Base-by-base conservation (phyloP, 2,888 invertebrate genomes). In the Pogonocherus hispidulus region DNA sequence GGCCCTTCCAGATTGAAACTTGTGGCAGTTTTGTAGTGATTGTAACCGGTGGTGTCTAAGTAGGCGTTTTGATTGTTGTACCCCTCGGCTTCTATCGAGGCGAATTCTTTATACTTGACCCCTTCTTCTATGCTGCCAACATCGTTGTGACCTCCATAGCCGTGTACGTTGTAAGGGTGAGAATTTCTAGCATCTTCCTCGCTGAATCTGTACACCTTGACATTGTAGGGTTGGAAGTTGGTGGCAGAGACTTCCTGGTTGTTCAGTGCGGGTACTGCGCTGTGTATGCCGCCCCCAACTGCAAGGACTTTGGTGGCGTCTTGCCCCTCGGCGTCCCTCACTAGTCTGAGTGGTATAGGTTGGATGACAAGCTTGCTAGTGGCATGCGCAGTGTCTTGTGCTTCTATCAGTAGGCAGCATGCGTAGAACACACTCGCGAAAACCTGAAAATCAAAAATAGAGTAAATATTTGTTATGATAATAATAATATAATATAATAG, bases 1-100 rank as follows among this genome's bases (percentile, higher is more conserved):
- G 80, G 81, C 5, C 80, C 79, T 51, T 78, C 73, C 16, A 73
- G 32, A 52, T 77, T 76, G 60, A 75, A 76, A 19, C 77, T 78
- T 20, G 72, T 76, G 2, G 74, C 75, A 0, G 77, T 68, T 65
- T 79, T 76, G 49, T 80, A 77, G 37, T 79, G 78, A 2, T 73
- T 72, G 69, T 79, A 80, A 8, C 74, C 78, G 11, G 69, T 32
- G 3, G 75, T 70, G 35, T 74, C 72, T 14, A 60, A 52, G 51
- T 67, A 72, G 44, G 70, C 59, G 18, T 27, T 66, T 54, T 60
- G 41, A 37, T 69, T 65, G 3, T 66, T 59, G 9, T 63, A 71
- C 5, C 44, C 67, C 16, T 63, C 51, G 14, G 18, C 11, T 37
- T 62, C 67, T 44, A 64, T 62, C 18, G 59, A 59, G 2, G 59